These are phyloP conservation scores for Plodia interpunctella DNA, from an alignment of 1,140 invertebrate genomes.

Conservation along the genomic window DNA sequence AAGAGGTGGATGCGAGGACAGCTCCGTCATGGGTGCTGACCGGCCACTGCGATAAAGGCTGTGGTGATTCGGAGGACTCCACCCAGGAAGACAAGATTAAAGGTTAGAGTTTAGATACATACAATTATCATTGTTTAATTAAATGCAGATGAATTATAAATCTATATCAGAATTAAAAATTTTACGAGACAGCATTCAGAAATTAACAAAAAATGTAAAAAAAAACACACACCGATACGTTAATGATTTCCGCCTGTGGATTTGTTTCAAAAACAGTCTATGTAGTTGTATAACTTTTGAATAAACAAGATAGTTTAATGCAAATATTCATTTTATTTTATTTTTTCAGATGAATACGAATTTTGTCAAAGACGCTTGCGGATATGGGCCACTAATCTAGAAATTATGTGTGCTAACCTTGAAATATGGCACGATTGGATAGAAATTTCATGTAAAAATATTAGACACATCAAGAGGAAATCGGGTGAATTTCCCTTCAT, in stretches of 20 bases:
- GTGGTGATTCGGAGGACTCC: conserved; percentile 22
- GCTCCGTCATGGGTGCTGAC: conserved; percentile 24
- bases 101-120: too few species aligned
- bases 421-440: conserved; percentile 53
- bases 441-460: conserved; percentile 29
- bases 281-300: too few species aligned
- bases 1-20: conserved; percentile 19
- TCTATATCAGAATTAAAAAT: too few species aligned
- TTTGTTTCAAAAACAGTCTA: too few species aligned
- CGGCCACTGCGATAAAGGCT: background rate
- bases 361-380: conserved; percentile 16
- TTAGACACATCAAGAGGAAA: conserved; percentile 28
- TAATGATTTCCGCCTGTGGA: too few species aligned
- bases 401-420: conserved; percentile 41
- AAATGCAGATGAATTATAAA: too few species aligned
- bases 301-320: background rate
- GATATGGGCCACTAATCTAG: conserved; percentile 46
- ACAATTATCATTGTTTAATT: too few species aligned
- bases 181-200: too few species aligned
- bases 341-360: conserved; percentile 18
- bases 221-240: too few species aligned
- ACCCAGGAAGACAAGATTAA: conserved; percentile 7
- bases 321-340: background rate
- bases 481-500: conserved; percentile 25
- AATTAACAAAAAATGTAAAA: too few species aligned